Percentiles rank a stretch among this genome's conserved stretches.
phyloP scores from a whole-genome alignment of 1,140 invertebrate species.

The Danaus melanippus region DNA sequence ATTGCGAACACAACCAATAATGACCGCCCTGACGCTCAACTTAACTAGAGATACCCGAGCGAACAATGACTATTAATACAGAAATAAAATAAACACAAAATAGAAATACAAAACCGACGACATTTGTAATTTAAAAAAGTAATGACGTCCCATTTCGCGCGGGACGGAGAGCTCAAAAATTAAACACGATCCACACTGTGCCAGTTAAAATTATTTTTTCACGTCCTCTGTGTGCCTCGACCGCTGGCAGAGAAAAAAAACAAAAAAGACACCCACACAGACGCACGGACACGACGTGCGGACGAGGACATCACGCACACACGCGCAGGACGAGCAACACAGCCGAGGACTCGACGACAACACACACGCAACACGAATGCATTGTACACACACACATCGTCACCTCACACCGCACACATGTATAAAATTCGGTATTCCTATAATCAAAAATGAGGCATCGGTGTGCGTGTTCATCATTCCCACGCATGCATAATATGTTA shows the following conservation, averaged over 20 bases:
- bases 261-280: constrained; percentile 61
- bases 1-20: constrained; percentile 4
- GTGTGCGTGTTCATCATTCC: constrained; percentile 50
- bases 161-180: constrained; percentile 66
- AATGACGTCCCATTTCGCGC: constrained; percentile 68
- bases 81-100: constrained; percentile 53
- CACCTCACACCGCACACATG: constrained; percentile 23
- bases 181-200: constrained; percentile 64
- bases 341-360: constrained; percentile 23
- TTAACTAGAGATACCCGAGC: constrained; percentile 15
- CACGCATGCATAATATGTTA: constrained; percentile 57
- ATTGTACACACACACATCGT: constrained; percentile 38
- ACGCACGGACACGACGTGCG: constrained; percentile 62
- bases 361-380: constrained; percentile 50
- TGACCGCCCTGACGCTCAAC: constrained; percentile 2
- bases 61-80: constrained; percentile 58
- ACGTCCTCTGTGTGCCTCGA: constrained; percentile 48
- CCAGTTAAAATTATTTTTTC: constrained; percentile 72
- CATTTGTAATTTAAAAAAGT: constrained; percentile 70
- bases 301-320: constrained; percentile 56
- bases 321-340: constrained; percentile 29
- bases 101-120: constrained; percentile 40
- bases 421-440: constrained; percentile 65
- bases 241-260: constrained; percentile 44
- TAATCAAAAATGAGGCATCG: constrained; percentile 54